These are phyloP conservation scores for Alaudala cheleensis DNA, from an alignment of 2,113 vertebrate species.

Conservation along the genomic window DNA sequence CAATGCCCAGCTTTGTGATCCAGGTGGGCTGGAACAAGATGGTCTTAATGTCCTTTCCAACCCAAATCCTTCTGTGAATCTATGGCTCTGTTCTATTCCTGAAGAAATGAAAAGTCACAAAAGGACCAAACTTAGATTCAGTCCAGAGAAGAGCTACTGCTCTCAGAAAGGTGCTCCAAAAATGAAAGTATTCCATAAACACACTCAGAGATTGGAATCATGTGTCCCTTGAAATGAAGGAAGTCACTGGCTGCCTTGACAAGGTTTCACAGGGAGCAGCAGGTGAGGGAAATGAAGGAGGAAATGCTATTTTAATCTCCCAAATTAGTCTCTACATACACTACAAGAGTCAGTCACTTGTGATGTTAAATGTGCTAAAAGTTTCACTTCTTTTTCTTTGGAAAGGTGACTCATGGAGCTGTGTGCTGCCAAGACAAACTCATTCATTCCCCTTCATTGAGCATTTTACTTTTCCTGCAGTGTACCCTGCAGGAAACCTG, in stretches of 20 bases:
- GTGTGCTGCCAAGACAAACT: neutral
- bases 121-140: neutral
- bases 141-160: neutral
- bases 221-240: neutral
- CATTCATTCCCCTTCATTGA: neutral
- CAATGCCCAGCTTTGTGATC: neutral
- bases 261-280: neutral
- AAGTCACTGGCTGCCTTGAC: neutral
- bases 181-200: neutral
- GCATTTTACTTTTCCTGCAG: neutral
- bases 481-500: slow-evolving; percentile 17
- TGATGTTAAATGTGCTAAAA: neutral
- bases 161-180: neutral
- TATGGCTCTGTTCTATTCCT: neutral
- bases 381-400: neutral
- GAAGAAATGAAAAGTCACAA: neutral
- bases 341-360: neutral
- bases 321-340: neutral
- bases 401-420: slow-evolving; percentile 32
- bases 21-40: neutral
- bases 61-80: neutral
- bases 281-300: neutral
- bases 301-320: neutral
- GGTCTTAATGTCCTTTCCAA: neutral
- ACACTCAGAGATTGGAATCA: neutral